Percentiles rank a stretch among this genome's conserved stretches.
Evolutionary conservation across 2,113 vertebrate species (phyloP).

Genomic region (Calonectris borealis): DNA sequence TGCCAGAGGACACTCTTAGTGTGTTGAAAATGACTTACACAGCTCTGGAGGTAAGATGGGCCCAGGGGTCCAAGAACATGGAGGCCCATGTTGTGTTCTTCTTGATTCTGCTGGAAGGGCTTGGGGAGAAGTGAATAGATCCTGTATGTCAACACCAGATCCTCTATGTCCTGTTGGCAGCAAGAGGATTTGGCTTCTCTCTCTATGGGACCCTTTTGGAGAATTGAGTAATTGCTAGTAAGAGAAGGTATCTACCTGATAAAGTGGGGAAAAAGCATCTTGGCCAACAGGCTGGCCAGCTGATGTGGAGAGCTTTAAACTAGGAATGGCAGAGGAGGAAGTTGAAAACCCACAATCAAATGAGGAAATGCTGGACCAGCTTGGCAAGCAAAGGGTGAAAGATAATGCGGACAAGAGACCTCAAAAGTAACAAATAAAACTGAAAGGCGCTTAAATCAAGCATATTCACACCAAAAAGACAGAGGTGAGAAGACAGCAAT

Average conservation of each 20-base stretch:
- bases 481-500: not conserved
- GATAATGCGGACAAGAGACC: not conserved
- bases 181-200: not conserved
- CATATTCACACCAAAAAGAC: not conserved
- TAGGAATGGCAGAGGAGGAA: not conserved
- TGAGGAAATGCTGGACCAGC: not conserved
- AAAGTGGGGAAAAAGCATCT: not conserved
- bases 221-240: not conserved
- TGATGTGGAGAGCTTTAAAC: not conserved
- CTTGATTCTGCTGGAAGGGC: not conserved
- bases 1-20: not conserved
- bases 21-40: not conserved
- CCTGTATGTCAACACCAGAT: not conserved
- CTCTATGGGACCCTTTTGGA: not conserved
- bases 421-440: not conserved
- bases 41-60: not conserved
- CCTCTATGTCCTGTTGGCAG: not conserved
- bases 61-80: not conserved
- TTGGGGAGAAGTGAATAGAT: not conserved
- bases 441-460: not conserved
- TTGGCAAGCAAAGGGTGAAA: not conserved
- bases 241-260: not conserved
- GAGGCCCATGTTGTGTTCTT: not conserved
- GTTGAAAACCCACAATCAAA: not conserved
- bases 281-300: not conserved